A percentile compares a stretch with the other conserved stretches of the same genome.
Conservation (phyloP, 2,797 vertebrate genomes). For the Rhinichthys osculus region DNA sequence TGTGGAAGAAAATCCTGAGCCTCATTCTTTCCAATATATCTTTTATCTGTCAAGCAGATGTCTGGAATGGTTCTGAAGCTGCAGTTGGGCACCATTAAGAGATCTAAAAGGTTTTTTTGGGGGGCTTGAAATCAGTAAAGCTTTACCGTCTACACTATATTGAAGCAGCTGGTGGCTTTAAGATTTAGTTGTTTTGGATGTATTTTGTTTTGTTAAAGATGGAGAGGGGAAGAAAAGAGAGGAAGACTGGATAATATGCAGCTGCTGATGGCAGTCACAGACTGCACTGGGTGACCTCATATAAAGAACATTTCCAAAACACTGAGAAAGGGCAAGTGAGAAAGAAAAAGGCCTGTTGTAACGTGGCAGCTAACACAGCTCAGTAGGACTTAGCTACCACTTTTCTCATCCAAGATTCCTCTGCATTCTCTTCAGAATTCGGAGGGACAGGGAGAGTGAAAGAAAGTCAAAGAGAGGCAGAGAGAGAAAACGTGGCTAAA, state of each 20-base stretch:
- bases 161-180: conserved; percentile 4
- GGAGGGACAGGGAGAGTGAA: conserved; percentile 5
- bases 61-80: conserved; percentile 48
- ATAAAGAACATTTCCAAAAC: conserved; percentile 61
- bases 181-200: conserved; percentile 18
- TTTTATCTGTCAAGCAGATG: conserved; percentile 59
- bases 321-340: conserved; percentile 37
- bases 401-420: conserved; percentile 50
- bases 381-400: conserved; percentile 32
- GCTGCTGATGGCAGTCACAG: conserved; percentile 62
- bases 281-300: conserved; percentile 64
- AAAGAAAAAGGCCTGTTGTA: conserved; percentile 57
- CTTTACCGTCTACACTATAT: conserved; percentile 7
- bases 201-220: conserved; percentile 9
- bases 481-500: conserved; percentile 46
- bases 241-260: conserved; percentile 42
- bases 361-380: conserved; percentile 60
- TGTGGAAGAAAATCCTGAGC: conserved; percentile 46
- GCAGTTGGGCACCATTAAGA: conserved; percentile 37
- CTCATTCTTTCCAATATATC: conserved; percentile 54
- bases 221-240: conserved; percentile 43
- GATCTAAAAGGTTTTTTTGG: conserved; percentile 1
- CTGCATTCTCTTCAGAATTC: conserved; percentile 33
- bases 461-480: conserved; percentile 5
- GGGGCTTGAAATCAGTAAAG: background rate